These are phyloP conservation scores for Staurois parvus DNA, from an alignment of 2,797 vertebrate species.

Conservation along the genomic window DNA sequence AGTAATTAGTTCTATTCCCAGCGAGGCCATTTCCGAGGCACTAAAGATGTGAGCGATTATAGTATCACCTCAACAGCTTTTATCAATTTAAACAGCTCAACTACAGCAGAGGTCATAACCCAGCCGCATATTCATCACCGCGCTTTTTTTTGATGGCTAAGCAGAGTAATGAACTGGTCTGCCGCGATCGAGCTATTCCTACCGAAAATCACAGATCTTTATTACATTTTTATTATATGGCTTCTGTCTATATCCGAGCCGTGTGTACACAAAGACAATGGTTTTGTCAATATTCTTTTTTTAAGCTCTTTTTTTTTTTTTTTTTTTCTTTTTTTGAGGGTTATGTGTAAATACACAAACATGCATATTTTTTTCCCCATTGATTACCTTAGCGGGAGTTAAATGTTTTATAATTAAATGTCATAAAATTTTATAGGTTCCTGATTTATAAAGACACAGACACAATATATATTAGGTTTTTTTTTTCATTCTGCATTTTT, in stretches of 20 bases:
- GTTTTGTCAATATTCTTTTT: neutral
- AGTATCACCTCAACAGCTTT: conserved; percentile 93
- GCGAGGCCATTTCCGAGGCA: conserved; percentile 92
- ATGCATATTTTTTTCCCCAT: too few relatives aligned
- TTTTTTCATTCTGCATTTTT: too few relatives aligned
- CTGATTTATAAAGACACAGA: too few relatives aligned
- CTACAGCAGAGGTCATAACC: conserved; percentile 96
- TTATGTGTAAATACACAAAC: too few relatives aligned
- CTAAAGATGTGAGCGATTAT: conserved; percentile 96
- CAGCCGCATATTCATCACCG: conserved; percentile 93
- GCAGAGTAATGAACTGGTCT: conserved; percentile 81
- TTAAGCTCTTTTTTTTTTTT: too few relatives aligned
- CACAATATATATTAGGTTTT: too few relatives aligned
- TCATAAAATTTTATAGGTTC: too few relatives aligned
- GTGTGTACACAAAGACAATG: neutral
- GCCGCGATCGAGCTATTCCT: conserved; percentile 74
- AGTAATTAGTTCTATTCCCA: conserved; percentile 99
- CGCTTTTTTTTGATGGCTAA: conserved; percentile 76
- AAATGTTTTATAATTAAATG: too few relatives aligned
- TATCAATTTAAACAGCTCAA: conserved; percentile 98
- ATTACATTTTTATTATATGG: conserved; percentile 3
- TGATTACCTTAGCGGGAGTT: too few relatives aligned
- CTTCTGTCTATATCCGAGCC: neutral
- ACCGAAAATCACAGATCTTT: conserved; percentile 19
- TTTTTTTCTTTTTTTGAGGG: too few relatives aligned